phyloP scores from a whole-genome alignment of 2,888 invertebrate genomes.

The Chloroclysta siterata region DNA sequence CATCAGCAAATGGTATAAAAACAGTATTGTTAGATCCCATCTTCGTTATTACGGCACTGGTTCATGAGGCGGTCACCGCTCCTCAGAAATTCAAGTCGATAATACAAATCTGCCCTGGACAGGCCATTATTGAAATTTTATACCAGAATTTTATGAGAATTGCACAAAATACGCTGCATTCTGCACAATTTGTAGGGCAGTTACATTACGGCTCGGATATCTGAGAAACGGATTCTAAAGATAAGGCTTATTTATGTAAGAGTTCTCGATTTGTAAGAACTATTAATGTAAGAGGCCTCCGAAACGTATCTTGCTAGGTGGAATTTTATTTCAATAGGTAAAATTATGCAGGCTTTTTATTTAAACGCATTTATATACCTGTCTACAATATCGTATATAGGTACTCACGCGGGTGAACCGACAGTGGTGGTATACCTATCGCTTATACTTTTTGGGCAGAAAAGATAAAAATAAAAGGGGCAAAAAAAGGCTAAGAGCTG shows the following conservation, averaged over 20 bases:
- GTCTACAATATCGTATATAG: too few species aligned
- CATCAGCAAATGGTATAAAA: too few species aligned
- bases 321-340: neutral
- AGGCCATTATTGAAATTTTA: constrained; percentile 35
- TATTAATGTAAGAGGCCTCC: neutral
- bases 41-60: neutral
- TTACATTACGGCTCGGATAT: constrained; percentile 13
- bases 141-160: constrained; percentile 27
- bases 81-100: constrained; percentile 1
- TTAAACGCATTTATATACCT: too few species aligned
- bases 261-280: constrained; percentile 1
- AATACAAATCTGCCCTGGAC: constrained; percentile 29
- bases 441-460: too few species aligned
- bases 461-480: too few species aligned
- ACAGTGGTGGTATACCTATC: too few species aligned
- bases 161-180: constrained; percentile 28
- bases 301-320: neutral
- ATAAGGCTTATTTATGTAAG: constrained; percentile 12
- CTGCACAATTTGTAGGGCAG: constrained; percentile 26
- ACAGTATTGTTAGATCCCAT: too few species aligned
- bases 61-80: neutral
- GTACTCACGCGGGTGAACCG: too few species aligned
- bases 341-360: too few species aligned
- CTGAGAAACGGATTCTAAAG: constrained; percentile 20
- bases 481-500: too few species aligned